phyloP scores from a whole-genome alignment of 2,113 vertebrate species.

The Numenius arquata region DNA sequence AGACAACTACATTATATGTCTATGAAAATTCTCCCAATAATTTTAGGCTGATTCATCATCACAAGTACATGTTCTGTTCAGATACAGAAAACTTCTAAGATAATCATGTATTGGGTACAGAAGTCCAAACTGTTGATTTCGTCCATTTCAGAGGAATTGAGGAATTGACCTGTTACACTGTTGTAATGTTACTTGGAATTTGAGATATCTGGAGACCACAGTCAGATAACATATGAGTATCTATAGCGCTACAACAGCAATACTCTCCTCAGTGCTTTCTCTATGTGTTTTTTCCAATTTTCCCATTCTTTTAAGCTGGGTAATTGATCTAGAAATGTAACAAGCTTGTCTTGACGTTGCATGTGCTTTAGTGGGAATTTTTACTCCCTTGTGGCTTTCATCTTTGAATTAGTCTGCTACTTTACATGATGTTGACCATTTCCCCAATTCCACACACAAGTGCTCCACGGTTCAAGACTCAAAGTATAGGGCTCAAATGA shows the following conservation, averaged over 20 bases:
- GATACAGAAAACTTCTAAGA: background rate
- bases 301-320: background rate
- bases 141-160: background rate
- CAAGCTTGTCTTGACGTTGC: background rate
- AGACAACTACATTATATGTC: background rate
- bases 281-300: background rate
- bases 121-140: background rate
- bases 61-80: background rate
- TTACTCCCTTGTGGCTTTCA: background rate
- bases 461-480: background rate
- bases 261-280: background rate
- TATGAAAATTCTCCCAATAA: background rate
- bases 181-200: background rate
- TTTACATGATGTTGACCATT: background rate
- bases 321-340: background rate
- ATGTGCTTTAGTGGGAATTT: background rate
- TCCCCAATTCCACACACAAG: background rate
- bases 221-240: background rate
- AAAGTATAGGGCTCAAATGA: background rate
- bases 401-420: background rate
- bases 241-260: background rate
- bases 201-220: background rate
- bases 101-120: background rate
- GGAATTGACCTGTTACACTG: background rate
- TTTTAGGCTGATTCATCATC: background rate